phyloP scores from a whole-genome alignment of 2,797 vertebrate genomes.

The Oreochromis grahami region DNA sequence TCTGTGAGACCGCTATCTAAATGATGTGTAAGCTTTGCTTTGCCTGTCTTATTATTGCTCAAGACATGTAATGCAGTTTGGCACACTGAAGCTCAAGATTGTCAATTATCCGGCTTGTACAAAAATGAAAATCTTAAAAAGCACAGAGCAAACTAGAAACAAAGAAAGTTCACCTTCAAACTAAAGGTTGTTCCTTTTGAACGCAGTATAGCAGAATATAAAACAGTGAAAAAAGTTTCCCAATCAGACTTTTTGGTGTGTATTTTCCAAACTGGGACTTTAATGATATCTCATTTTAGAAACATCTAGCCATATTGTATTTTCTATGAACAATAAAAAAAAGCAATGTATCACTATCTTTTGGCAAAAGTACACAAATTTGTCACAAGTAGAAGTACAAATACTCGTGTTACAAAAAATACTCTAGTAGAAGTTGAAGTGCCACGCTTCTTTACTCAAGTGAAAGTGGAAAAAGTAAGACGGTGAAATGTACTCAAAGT shows the following conservation, averaged over 20 bases:
- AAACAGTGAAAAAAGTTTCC: not conserved
- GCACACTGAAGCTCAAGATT: not conserved
- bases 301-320: not conserved
- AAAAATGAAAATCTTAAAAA: not conserved
- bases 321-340: not conserved
- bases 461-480: not conserved
- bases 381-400: not conserved
- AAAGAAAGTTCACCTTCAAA: not conserved
- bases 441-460: not conserved
- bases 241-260: not conserved
- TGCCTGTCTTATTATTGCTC: not conserved
- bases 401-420: not conserved
- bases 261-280: not conserved
- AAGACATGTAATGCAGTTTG: rapidly evolving
- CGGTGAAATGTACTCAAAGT: rapidly evolving
- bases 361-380: not conserved
- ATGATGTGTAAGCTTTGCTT: not conserved
- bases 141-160: not conserved
- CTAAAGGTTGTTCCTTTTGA: not conserved
- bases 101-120: not conserved
- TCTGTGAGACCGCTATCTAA: not conserved
- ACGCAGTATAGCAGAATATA: not conserved
- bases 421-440: not conserved
- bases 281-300: not conserved
- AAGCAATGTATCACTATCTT: rapidly evolving